These are phyloP conservation scores for Uloborus diversus DNA, from an alignment of 1,140 invertebrate genomes.

Conservation along the genomic window DNA sequence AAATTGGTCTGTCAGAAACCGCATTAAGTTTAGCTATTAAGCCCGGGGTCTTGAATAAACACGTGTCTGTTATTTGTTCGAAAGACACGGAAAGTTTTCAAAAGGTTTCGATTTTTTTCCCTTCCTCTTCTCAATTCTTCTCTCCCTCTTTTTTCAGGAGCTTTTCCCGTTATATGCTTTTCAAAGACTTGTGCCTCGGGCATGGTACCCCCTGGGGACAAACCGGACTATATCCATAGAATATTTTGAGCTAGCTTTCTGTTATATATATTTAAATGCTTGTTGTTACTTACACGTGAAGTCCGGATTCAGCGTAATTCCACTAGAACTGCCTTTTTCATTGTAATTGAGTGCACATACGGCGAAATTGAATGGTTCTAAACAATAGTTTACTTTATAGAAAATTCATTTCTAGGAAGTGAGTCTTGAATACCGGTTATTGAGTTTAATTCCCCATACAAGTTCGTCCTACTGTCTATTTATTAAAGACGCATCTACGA, in stretches of 20 bases:
- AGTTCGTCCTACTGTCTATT: too few species aligned
- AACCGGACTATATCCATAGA: neutral
- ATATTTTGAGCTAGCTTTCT: conserved; percentile 3
- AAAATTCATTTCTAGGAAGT: too few species aligned
- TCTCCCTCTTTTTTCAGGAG: neutral
- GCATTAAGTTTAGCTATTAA: conserved; percentile 54
- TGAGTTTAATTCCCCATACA: too few species aligned
- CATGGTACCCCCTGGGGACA: neutral
- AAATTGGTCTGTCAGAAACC: conserved; percentile 50
- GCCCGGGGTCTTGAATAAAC: conserved; percentile 29
- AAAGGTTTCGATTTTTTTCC: conserved; percentile 3
- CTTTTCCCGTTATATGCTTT: conserved; percentile 22
- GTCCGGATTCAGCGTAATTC: too few species aligned
- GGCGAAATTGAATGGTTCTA: too few species aligned
- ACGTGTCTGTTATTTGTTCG: conserved; percentile 36
- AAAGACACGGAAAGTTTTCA: conserved; percentile 32
- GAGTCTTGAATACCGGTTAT: too few species aligned
- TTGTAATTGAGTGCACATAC: too few species aligned
- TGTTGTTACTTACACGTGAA: conserved; percentile 52
- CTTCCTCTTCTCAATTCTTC: neutral
- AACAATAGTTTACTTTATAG: too few species aligned
- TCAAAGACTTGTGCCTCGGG: conserved; percentile 8
- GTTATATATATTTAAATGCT: conserved; percentile 53
- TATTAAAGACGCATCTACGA: too few species aligned
- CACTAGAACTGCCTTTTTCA: too few species aligned